Conservation (phyloP, 2,113 vertebrate genomes). For the Equus quagga region DNA sequence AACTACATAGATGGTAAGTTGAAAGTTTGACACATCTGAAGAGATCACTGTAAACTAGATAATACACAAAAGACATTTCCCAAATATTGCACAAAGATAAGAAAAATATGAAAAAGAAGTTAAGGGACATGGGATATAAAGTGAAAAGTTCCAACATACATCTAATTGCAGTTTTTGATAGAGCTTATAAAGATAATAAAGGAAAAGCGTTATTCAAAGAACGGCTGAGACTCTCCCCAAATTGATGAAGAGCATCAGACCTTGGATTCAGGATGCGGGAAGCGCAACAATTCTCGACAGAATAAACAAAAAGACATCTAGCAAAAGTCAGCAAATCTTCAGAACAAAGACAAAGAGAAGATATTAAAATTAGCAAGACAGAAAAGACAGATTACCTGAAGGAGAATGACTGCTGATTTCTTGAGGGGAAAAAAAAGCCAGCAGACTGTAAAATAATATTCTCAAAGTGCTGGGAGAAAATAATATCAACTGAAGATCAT, state of each 20-base stretch:
- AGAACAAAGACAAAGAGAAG: background rate
- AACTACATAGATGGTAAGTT: background rate
- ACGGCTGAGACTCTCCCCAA: background rate
- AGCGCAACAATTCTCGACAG: background rate
- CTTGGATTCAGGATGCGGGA: background rate
- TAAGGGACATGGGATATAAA: background rate
- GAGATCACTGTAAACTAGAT: background rate
- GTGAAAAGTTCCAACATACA: background rate
- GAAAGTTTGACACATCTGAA: background rate
- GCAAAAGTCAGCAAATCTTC: background rate
- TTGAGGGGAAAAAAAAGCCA: background rate
- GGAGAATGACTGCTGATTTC: background rate
- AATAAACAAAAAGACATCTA: background rate
- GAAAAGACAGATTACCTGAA: background rate
- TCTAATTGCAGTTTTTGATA: background rate
- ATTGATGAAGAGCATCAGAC: background rate
- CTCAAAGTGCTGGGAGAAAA: background rate
- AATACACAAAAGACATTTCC: background rate
- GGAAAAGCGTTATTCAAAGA: background rate
- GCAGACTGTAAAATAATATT: background rate
- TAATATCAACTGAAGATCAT: background rate
- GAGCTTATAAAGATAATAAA: conserved; percentile 9
- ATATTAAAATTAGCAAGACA: background rate
- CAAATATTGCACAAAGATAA: background rate
- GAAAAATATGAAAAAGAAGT: background rate